A percentile compares a stretch with the other conserved stretches of the same genome.
Conservation (phyloP, 2,888 invertebrate genomes). For the Orthonychiurus folsomi region DNA sequence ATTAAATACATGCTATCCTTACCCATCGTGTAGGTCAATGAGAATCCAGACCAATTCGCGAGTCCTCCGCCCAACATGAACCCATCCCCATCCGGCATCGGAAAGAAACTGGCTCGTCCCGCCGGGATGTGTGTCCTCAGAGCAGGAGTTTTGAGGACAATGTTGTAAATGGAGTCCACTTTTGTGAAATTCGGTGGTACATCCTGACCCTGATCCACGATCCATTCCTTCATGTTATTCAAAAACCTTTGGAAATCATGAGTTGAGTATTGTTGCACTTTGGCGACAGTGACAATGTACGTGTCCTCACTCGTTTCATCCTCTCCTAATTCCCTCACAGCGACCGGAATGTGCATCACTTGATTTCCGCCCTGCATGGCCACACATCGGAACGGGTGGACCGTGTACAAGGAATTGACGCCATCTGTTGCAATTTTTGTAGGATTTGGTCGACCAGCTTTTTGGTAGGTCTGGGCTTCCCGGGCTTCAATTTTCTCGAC, state of each 20-base stretch:
- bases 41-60: conserved; percentile 17
- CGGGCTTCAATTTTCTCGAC: neutral
- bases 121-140: neutral
- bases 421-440: neutral
- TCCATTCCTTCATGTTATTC: conserved; percentile 1
- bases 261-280: neutral
- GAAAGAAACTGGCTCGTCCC: conserved; percentile 8
- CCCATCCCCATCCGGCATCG: conserved; percentile 3
- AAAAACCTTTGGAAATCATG: neutral
- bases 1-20: no score
- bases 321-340: neutral
- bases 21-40: conserved; percentile 8
- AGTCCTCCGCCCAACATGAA: conserved; percentile 14
- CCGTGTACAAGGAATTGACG: neutral
- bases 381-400: neutral
- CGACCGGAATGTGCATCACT: neutral
- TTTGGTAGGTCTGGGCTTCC: neutral
- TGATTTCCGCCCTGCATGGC: neutral
- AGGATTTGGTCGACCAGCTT: neutral
- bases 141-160: conserved; percentile 8
- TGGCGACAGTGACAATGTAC: neutral
- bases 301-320: neutral
- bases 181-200: neutral
- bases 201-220: neutral
- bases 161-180: conserved; percentile 2